Conservation (phyloP, 2,797 vertebrate genomes). For the Chelonia mydas region DNA sequence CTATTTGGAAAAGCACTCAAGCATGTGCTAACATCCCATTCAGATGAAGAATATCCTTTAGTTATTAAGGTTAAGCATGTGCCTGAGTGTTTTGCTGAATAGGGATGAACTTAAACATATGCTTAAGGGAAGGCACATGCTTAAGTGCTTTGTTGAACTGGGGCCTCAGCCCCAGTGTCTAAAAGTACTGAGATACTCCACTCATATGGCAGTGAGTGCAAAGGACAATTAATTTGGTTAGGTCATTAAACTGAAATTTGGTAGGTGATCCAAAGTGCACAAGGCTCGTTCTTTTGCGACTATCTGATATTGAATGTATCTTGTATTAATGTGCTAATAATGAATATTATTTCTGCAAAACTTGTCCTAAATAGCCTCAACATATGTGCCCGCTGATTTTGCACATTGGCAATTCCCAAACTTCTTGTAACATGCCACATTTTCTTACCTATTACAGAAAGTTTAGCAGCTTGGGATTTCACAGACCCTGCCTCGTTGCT, state of each 20-base stretch:
- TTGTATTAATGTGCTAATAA: background rate
- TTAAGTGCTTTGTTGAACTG: background rate
- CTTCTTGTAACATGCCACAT: background rate
- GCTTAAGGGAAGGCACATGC: background rate
- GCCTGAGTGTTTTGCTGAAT: background rate
- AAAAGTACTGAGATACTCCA: background rate
- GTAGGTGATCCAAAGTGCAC: constrained; percentile 24
- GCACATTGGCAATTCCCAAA: background rate
- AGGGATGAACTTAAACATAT: background rate
- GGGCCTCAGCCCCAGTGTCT: background rate
- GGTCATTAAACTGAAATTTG: background rate
- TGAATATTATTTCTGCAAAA: background rate
- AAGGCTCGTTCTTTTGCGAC: background rate
- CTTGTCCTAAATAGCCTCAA: background rate
- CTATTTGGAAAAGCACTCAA: background rate
- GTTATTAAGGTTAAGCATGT: background rate
- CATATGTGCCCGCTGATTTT: background rate
- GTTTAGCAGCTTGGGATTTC: constrained; percentile 88
- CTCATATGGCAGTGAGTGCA: background rate
- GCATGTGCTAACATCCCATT: background rate
- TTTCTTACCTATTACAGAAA: constrained; percentile 89
- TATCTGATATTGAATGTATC: background rate
- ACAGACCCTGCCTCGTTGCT: constrained; percentile 88
- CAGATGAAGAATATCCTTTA: background rate
- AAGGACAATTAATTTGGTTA: background rate